These are phyloP conservation scores for Chlorodrepanis virens DNA, from an alignment of 2,113 vertebrate genomes.

Conservation along the genomic window DNA sequence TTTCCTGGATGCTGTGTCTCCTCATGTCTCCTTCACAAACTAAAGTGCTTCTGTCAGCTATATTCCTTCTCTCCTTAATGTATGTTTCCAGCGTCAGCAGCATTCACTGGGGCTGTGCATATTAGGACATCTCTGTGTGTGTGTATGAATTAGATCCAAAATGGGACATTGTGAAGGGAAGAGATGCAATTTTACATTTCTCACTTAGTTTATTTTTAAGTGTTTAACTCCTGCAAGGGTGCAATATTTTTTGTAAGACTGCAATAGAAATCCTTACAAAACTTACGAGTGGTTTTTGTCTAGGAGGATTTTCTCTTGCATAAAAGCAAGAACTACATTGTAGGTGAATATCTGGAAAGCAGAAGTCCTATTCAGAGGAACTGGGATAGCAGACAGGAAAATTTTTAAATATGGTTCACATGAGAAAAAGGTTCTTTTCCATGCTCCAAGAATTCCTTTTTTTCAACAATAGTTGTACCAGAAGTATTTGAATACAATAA, in stretches of 20 bases:
- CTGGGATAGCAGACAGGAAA: neutral
- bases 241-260: neutral
- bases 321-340: neutral
- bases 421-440: neutral
- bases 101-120: neutral
- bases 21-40: neutral
- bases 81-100: neutral
- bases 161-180: neutral
- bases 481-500: neutral
- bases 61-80: neutral
- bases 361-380: neutral
- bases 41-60: neutral
- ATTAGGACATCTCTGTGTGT: neutral
- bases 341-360: neutral
- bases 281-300: neutral
- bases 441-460: neutral
- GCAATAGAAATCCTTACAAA: neutral
- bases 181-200: constrained; percentile 24
- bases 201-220: neutral
- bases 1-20: neutral
- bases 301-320: neutral
- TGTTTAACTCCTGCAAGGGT: neutral
- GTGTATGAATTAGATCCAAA: neutral
- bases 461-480: neutral
- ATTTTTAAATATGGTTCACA: neutral